Conservation (phyloP, 2,113 vertebrate genomes). For the Apodemus sylvaticus region DNA sequence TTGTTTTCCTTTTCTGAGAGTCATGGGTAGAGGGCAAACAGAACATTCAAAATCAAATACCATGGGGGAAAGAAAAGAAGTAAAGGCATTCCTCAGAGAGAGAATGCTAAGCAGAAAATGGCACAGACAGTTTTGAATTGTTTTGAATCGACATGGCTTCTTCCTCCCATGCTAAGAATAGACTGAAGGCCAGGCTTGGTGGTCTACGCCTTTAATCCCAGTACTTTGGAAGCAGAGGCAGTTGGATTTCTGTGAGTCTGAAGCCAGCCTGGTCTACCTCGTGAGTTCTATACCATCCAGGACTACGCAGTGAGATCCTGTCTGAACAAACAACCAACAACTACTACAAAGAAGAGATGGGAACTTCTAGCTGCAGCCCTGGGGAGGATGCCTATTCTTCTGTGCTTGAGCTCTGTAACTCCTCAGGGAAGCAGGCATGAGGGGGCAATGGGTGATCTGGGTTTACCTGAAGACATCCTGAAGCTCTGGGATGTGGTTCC, state of each 20-base stretch:
- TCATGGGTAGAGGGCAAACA: neutral
- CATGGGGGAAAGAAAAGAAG: neutral
- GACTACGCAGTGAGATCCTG: neutral
- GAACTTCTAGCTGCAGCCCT: neutral
- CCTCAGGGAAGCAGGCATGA: fast-evolving
- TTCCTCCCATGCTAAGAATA: neutral
- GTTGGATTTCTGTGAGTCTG: neutral
- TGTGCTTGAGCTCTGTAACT: neutral
- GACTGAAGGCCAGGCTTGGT: neutral
- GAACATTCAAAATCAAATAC: neutral
- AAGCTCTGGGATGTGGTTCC: neutral
- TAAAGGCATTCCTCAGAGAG: neutral
- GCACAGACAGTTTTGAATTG: neutral
- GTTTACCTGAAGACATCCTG: neutral
- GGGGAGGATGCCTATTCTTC: fast-evolving
- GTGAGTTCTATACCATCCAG: neutral
- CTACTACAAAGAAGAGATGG: neutral
- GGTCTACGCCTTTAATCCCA: neutral
- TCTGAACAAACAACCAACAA: neutral
- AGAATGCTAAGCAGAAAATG: neutral
- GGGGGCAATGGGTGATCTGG: too few species aligned
- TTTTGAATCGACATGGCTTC: neutral
- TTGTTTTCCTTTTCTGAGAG: neutral
- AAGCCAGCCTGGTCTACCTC: neutral
- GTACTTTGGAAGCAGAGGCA: neutral